phyloP scores from a whole-genome alignment of 2,113 vertebrate genomes.

The Felis chaus region DNA sequence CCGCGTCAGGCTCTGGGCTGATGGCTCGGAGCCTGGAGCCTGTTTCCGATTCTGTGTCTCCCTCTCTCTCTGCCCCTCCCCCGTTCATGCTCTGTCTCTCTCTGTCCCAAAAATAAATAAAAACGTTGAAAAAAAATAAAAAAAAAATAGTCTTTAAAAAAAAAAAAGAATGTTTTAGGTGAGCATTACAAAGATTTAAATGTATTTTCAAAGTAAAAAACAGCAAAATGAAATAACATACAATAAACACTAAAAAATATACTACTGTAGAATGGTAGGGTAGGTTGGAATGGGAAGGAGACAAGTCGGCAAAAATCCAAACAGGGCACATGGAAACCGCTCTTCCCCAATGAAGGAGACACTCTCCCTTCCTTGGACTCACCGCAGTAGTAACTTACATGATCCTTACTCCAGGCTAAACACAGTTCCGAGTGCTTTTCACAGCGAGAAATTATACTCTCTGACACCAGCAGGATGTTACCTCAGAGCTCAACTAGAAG shows the following conservation, averaged over 20 bases:
- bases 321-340: neutral
- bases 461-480: neutral
- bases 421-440: neutral
- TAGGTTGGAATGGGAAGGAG: neutral
- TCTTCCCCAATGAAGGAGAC: neutral
- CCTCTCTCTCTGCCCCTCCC: too few relatives aligned
- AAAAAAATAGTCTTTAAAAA: too few relatives aligned
- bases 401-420: neutral
- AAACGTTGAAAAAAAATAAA: too few relatives aligned
- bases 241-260: slow-evolving; percentile 19
- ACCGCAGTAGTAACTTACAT: neutral
- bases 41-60: too few relatives aligned
- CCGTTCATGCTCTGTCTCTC: too few relatives aligned
- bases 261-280: neutral
- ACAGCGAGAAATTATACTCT: neutral
- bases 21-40: too few relatives aligned
- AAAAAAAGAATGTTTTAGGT: too few relatives aligned
- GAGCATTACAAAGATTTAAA: neutral
- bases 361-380: neutral
- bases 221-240: neutral
- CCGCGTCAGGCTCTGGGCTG: too few relatives aligned
- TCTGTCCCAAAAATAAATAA: too few relatives aligned
- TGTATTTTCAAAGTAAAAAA: neutral
- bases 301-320: neutral
- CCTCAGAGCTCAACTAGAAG: neutral